Conservation (phyloP, 2,888 invertebrate species). For the Hipparchia semele region DNA sequence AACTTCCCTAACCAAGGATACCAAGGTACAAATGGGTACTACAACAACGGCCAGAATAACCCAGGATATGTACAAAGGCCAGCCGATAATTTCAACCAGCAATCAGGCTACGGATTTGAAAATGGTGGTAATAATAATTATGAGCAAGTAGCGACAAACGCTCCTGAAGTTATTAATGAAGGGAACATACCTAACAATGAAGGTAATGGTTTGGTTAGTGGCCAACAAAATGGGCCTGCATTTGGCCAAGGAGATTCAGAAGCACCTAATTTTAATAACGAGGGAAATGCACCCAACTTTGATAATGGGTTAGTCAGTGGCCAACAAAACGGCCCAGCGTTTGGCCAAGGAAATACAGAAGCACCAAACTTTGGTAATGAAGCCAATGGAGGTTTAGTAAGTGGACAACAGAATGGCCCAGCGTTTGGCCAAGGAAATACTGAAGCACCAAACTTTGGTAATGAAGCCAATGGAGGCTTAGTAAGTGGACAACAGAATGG, state of each 20-base stretch:
- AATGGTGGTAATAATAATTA: slow-evolving; percentile 17
- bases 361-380: not conserved
- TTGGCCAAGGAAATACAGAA: not conserved
- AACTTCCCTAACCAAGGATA: slow-evolving; percentile 40
- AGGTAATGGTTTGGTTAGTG: slow-evolving; percentile 1
- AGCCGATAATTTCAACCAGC: slow-evolving; percentile 6
- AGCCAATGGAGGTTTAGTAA: not conserved
- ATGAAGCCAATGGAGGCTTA: not conserved
- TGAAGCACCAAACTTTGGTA: not conserved
- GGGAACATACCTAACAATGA: slow-evolving; percentile 13
- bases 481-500: slow-evolving; percentile 11
- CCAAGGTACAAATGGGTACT: slow-evolving; percentile 31
- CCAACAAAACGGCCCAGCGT: not conserved
- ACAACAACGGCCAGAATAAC: slow-evolving; percentile 31
- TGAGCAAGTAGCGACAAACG: not conserved
- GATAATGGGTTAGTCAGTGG: not conserved
- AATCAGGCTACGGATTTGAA: slow-evolving; percentile 22
- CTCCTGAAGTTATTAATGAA: not conserved
- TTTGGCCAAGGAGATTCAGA: slow-evolving; percentile 1
- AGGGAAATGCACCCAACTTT: slow-evolving; percentile 11
- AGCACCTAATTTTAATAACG: not conserved
- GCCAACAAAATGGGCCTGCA: not conserved
- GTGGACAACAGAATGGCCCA: slow-evolving; percentile 13
- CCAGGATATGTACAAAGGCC: slow-evolving; percentile 11
- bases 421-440: not conserved